Evolutionary conservation across 2,888 invertebrate species (phyloP), one percentile per base, ranked within the genome.

Genomic region (Candidula unifasciata): DNA sequence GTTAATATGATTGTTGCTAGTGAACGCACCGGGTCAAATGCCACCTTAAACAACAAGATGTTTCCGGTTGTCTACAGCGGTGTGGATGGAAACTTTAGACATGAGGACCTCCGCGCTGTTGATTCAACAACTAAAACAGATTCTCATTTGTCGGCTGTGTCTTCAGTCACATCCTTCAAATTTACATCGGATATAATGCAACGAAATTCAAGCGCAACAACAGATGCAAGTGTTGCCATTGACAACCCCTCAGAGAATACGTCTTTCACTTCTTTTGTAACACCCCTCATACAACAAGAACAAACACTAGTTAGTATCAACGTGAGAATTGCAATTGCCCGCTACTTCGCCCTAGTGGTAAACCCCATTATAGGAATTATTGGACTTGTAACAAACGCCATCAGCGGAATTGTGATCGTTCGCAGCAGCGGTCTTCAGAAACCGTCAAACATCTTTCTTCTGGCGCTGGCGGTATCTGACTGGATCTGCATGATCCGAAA

Each of bases 401-500:
- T 74, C 52, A 74, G 73, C 73, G 18, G 8, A 0, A n/a, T 52
- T 5, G 73, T 74, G 27, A 74, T 74, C 73, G 52, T 52, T 52
- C 3, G 27, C 6, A 24, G 73, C 27, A 73, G 71, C 18, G 73
- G 73, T 5, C 73, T 74, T 13, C 73, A 30, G 27, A 74, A 74
- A 27, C 52, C 73, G 0, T 74, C 73, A n/a, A 74, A 74, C 52
- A 74, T 74, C 13, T 52, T 74, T 21, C 73, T 74, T 44, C 52
- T 74, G 16, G 35, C 73, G n/a, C 73, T 74, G 27, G 73, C 73
- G 16, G 27, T 74, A 10, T 44, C 73, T 27, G 73, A 74, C 27
- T 52, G 44, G 73, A 13, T 74, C 73, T 74, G 73, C 73, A 74
- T 52, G 73, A 6, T 74, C 16, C 44, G 27, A 27, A 27, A 13